Conservation (phyloP, 2,888 invertebrate genomes). For the Escarpia spicata region DNA sequence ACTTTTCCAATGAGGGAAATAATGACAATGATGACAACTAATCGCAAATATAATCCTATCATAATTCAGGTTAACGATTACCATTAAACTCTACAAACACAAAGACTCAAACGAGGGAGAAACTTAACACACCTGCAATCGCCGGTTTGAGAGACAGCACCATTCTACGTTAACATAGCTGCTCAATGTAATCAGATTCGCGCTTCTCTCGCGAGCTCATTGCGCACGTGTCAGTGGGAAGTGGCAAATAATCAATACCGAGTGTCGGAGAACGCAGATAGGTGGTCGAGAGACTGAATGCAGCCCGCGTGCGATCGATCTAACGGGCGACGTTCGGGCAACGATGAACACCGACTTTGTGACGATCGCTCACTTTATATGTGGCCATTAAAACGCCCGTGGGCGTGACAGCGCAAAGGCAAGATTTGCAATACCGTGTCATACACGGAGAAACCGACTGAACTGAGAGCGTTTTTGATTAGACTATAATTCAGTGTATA, state of each 20-base stretch:
- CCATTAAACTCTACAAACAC: not conserved
- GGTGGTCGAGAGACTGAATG: not conserved
- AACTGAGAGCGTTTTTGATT: not conserved
- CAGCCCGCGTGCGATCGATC: not conserved
- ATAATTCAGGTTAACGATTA: too few relatives aligned
- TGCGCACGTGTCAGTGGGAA: not conserved
- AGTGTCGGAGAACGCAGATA: not conserved
- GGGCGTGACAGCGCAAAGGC: not conserved
- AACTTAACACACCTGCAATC: not conserved
- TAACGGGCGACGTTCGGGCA: not conserved
- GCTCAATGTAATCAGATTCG: not conserved
- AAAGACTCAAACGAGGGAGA: not conserved
- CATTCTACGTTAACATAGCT: not conserved
- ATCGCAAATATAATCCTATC: too few relatives aligned
- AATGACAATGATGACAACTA: too few relatives aligned
- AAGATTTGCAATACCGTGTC: not conserved
- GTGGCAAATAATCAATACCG: not conserved
- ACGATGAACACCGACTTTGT: not conserved
- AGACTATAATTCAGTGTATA: not conserved
- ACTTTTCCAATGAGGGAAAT: too few relatives aligned
- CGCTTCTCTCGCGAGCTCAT: not conserved
- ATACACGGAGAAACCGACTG: not conserved
- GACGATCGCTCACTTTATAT: not conserved
- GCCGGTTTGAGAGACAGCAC: not conserved
- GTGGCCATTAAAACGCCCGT: not conserved